Evolutionary conservation across 2,888 invertebrate genomes (phyloP).

Genomic region (Incurvaria masculella): DNA sequence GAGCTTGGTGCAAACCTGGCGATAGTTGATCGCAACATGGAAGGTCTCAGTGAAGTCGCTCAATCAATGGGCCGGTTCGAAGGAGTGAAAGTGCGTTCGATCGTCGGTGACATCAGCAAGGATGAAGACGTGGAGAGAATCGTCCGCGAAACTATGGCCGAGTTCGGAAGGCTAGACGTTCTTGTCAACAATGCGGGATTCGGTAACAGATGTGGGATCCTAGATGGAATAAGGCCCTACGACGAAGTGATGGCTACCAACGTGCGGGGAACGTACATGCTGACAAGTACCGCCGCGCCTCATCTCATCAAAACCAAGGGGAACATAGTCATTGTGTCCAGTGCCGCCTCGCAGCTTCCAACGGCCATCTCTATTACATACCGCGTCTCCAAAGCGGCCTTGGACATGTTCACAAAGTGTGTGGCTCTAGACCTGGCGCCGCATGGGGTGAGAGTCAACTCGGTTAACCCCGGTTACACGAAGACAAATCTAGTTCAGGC

Average conservation of each 20-base stretch:
- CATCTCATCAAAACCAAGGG: conserved; percentile 42
- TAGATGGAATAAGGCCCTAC: conserved; percentile 45
- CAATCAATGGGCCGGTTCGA: conserved; percentile 13
- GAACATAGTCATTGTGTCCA: conserved; percentile 57
- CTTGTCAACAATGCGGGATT: conserved; percentile 53
- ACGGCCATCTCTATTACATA: conserved; percentile 34
- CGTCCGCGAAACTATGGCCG: conserved; percentile 28
- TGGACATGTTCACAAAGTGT: conserved; percentile 59
- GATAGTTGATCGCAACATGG: conserved; percentile 3
- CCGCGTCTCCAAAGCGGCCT: conserved; percentile 54
- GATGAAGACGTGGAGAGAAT: conserved; percentile 30
- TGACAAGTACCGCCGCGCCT: conserved; percentile 51
- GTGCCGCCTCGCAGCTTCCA: conserved; percentile 44
- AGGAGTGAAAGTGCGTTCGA: conserved; percentile 16
- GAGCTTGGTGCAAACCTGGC: conserved; percentile 3
- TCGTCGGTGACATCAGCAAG: conserved; percentile 24
- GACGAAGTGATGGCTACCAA: conserved; percentile 55
- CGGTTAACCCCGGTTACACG: conserved; percentile 57
- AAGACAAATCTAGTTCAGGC: conserved; percentile 39
- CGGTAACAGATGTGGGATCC: conserved; percentile 44
- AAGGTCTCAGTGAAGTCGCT: conserved; percentile 22
- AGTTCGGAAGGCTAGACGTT: conserved; percentile 31
- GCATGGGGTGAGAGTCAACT: conserved; percentile 42
- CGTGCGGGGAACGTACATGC: conserved; percentile 29
- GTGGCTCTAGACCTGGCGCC: conserved; percentile 43